Evolutionary conservation across 2,113 vertebrate genomes (phyloP), one percentile per base, ranked within the genome.

Genomic region (Lichenostomus cassidix): DNA sequence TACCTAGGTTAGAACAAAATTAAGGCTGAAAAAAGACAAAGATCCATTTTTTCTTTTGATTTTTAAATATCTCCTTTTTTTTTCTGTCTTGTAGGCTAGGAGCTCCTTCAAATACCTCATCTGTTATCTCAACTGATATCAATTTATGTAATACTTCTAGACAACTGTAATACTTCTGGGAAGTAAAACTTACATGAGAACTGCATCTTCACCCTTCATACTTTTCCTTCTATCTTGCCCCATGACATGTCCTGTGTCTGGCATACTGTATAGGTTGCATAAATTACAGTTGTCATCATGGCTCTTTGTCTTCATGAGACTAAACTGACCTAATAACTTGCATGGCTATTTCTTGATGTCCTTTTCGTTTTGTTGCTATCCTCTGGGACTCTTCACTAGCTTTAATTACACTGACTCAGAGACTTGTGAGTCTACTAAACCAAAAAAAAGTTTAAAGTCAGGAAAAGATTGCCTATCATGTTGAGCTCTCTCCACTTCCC

Each of bases 331-430:
- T 62, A 87, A 89, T 90, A 92, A 55, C 73, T 94, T 92, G 94
- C 92, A 79, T 68, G 85, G 47, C 15, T 64, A 44, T 62, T 94
- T 95, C 91, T 75, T 91, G 29, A 41, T 96, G 55, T 12, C 67
- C 18, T 85, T 12, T 50, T 93, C 21, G 29, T 93, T 96, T 93
- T 73, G 18, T 64, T 94, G 42, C 33, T 79, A 20, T 90, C 50
- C 69, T 92, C 24, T 92, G 49, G 68, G 64, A 70, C 83, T 90
- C 53, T 79, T 71, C 53, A 87, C 89, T 92, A 91, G 14, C 23
- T 93, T 81, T 96, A 88, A 96, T 94, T 87, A 82, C 52, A 46
- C 86, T 95, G 75, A n/a, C 39, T 68, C 39, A 5, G 46, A 87
- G 16, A 91, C n/a, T 90, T 82, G 28, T 59, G 74, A 95, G 42